These are phyloP conservation scores for Capromys pilorides DNA, from an alignment of 2,797 vertebrate genomes.

Conservation along the genomic window DNA sequence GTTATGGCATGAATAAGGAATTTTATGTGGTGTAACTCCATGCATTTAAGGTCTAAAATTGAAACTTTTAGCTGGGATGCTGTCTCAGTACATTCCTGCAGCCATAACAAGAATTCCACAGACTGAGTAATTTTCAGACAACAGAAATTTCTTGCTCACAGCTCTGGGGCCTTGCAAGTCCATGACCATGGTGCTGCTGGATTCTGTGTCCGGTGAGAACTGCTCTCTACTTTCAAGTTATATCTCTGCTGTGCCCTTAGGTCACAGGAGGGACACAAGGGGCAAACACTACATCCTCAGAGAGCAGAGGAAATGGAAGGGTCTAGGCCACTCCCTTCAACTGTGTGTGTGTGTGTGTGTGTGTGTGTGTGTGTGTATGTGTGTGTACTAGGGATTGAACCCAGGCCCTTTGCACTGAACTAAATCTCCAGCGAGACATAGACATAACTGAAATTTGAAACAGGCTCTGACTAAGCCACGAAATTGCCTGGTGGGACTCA, in stretches of 20 bases:
- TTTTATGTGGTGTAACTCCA: neutral
- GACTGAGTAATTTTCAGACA: neutral
- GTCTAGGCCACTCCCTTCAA: neutral
- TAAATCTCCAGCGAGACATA: too few species aligned
- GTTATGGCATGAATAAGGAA: neutral
- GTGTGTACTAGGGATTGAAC: too few species aligned
- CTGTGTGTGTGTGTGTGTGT: too few species aligned
- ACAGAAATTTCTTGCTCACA: neutral
- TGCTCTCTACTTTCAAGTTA: neutral
- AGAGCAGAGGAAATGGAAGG: neutral
- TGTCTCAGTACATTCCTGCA: neutral
- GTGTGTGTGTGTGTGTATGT: too few species aligned
- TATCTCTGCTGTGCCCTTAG: neutral
- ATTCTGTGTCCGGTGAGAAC: neutral
- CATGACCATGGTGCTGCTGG: neutral
- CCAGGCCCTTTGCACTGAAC: too few species aligned
- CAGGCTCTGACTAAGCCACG: neutral
- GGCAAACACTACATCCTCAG: neutral
- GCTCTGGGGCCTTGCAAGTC: neutral
- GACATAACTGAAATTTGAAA: neutral
- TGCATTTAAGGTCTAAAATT: neutral
- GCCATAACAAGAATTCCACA: neutral
- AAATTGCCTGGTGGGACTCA: too few species aligned
- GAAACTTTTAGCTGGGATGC: neutral
- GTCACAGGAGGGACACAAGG: neutral